These are phyloP conservation scores for Pseudotriccus pelzelni DNA, from an alignment of 2,797 vertebrate species.

Conservation along the genomic window DNA sequence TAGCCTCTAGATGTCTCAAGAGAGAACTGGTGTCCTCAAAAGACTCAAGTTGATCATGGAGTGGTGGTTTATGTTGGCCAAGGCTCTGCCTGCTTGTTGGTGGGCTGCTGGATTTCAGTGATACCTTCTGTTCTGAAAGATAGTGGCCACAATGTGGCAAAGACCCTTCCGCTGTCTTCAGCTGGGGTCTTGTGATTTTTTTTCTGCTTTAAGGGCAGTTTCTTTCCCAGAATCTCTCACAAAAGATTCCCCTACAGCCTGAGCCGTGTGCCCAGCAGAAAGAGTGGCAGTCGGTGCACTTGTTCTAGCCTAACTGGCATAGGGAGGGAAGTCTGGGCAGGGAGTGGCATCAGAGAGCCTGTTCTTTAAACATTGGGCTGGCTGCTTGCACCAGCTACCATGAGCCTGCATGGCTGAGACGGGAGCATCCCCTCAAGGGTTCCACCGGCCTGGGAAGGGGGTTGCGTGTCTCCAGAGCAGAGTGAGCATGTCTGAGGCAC, in stretches of 20 bases:
- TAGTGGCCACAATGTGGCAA: not conserved
- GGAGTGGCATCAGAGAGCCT: not conserved
- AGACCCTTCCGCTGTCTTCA: not conserved
- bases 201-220: not conserved
- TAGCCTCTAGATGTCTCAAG: not conserved
- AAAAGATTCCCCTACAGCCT: fast-evolving
- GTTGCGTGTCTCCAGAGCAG: fast-evolving
- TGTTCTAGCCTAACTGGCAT: not conserved
- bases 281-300: fast-evolving
- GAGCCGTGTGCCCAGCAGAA: not conserved
- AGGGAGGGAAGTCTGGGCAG: not conserved
- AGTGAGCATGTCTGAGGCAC: fast-evolving
- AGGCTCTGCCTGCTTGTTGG: not conserved
- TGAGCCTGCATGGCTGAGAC: not conserved
- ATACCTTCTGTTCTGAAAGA: not conserved
- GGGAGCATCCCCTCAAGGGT: fast-evolving
- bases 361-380: not conserved
- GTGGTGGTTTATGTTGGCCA: not conserved
- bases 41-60: not conserved
- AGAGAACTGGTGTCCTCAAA: not conserved
- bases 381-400: fast-evolving
- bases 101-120: not conserved
- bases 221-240: not conserved
- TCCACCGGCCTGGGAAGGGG: not conserved
- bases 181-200: not conserved